Percentiles rank a stretch among this genome's conserved stretches.
phyloP scores from a whole-genome alignment of 37 sponge, comb jelly and placozoan species.

The Crambe crambe region DNA sequence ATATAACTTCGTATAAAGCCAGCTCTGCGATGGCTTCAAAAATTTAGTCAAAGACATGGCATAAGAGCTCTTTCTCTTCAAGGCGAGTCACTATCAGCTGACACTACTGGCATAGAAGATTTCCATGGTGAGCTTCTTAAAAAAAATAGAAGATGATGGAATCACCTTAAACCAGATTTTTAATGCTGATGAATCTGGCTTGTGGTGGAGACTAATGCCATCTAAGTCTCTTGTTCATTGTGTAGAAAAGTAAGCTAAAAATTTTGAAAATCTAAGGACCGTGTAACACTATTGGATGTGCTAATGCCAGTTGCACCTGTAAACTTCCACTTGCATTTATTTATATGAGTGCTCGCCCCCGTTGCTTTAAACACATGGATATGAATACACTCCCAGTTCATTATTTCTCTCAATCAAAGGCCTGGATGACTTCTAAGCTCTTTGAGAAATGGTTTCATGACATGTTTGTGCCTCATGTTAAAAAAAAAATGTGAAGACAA shows the following conservation, averaged over 20 bases:
- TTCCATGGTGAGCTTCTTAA: no score
- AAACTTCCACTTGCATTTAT: neutral
- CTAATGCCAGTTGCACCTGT: neutral
- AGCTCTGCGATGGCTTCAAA: neutral
- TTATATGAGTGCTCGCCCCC: neutral
- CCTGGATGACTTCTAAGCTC: neutral
- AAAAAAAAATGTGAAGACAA: neutral
- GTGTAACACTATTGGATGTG: neutral
- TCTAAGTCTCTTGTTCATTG: neutral
- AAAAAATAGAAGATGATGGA: neutral
- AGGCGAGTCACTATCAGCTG: conserved; percentile 1
- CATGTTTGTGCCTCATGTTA: neutral
- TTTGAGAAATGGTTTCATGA: conserved; percentile 2
- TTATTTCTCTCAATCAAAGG: neutral
- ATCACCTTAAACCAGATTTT: neutral
- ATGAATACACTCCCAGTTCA: neutral
- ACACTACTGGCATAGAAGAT: no score
- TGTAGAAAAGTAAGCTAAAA: neutral
- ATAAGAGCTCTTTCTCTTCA: neutral
- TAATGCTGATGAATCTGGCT: conserved; percentile 2
- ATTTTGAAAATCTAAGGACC: neutral
- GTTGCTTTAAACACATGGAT: neutral
- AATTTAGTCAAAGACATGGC: neutral
- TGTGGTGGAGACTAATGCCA: conserved; percentile 5
- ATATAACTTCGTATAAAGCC: neutral